phyloP scores from a whole-genome alignment of 1,140 invertebrate genomes.

The Maconellicoccus hirsutus region DNA sequence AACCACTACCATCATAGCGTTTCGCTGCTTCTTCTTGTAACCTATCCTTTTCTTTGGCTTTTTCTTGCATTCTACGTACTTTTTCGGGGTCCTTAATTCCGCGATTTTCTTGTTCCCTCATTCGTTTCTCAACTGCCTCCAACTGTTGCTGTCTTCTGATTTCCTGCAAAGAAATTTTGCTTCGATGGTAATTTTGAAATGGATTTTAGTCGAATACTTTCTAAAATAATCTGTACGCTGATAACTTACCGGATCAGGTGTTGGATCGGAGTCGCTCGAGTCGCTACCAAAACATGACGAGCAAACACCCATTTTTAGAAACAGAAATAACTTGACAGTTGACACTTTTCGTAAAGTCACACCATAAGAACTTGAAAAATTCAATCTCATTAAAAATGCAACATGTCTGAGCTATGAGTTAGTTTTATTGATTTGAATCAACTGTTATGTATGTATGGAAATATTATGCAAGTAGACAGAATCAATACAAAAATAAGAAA shows the following conservation, averaged over 20 bases:
- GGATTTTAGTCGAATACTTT: no score
- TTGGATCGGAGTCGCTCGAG: neutral
- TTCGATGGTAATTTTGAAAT: neutral
- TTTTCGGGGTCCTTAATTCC: constrained; percentile 45
- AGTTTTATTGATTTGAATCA: neutral
- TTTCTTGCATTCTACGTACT: constrained; percentile 40
- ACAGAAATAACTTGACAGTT: neutral
- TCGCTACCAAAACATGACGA: constrained; percentile 6
- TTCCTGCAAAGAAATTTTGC: constrained; percentile 33
- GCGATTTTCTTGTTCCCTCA: constrained; percentile 40
- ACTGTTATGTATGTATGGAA: no score
- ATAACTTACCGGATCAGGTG: neutral
- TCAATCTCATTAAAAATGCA: neutral
- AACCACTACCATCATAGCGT: neutral
- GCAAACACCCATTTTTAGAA: constrained; percentile 7
- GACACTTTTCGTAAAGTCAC: neutral
- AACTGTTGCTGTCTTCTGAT: constrained; percentile 43
- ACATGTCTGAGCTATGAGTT: neutral
- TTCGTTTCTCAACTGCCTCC: constrained; percentile 45
- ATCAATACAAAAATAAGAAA: no score
- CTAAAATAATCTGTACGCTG: no score
- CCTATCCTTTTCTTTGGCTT: constrained; percentile 40
- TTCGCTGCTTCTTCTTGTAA: constrained; percentile 35
- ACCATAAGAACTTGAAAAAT: neutral
- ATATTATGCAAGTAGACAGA: no score